A percentile compares a stretch with the other conserved stretches of the same genome.
phyloP scores from a whole-genome alignment of 2,797 vertebrate species.

The Vireo griseus region DNA sequence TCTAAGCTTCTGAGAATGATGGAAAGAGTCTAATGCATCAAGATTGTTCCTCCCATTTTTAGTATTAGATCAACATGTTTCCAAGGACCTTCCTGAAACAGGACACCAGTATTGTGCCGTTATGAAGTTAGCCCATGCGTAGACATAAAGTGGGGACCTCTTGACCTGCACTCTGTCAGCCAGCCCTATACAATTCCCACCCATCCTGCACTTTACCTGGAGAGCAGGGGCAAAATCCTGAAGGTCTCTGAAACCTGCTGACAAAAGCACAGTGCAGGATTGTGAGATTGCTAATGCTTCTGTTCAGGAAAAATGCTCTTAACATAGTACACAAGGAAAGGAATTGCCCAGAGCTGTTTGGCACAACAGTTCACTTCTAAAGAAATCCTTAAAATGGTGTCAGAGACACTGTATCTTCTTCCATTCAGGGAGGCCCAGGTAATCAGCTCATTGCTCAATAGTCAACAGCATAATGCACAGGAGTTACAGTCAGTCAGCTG shows the following conservation, averaged over 20 bases:
- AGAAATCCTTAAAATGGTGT: not conserved
- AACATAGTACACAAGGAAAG: not conserved
- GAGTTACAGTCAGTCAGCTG: constrained; percentile 45
- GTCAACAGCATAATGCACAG: not conserved
- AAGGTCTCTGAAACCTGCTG: not conserved
- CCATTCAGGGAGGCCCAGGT: constrained; percentile 4
- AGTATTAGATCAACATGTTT: not conserved
- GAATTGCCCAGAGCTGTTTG: not conserved
- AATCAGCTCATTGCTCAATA: constrained; percentile 4
- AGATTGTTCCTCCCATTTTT: not conserved
- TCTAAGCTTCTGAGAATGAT: not conserved
- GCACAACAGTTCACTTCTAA: not conserved
- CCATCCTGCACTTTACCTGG: not conserved
- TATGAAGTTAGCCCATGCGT: not conserved
- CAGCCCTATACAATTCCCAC: not conserved
- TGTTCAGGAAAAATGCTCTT: not conserved
- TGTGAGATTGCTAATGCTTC: not conserved
- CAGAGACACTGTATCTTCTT: not conserved
- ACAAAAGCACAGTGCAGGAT: not conserved
- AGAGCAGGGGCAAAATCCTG: not conserved
- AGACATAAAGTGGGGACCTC: too few species aligned
- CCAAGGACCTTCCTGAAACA: not conserved
- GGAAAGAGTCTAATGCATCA: not conserved
- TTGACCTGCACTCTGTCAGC: not conserved
- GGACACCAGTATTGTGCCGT: not conserved